Conservation (phyloP, 2,888 invertebrate genomes). For the Clitarchus hookeri region DNA sequence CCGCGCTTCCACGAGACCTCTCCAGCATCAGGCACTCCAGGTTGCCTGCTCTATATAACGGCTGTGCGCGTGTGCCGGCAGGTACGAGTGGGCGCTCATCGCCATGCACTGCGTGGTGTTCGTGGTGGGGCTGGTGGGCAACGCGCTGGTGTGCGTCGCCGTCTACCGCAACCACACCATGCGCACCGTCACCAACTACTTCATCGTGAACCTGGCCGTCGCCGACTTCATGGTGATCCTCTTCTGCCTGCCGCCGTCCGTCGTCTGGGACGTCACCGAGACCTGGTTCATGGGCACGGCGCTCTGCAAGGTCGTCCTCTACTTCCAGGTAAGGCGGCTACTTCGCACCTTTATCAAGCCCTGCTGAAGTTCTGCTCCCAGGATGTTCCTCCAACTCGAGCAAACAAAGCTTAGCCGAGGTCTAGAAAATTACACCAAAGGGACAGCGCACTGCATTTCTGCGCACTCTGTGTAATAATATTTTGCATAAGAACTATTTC, state of each 20-base stretch:
- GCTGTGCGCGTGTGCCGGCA: slow-evolving; percentile 46
- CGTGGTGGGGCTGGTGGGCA: slow-evolving; percentile 81
- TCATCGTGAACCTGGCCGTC: slow-evolving; percentile 87
- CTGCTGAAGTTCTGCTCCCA: too few relatives aligned
- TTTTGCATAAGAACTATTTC: too few relatives aligned
- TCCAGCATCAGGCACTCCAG: too few relatives aligned
- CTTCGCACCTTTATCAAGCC: too few relatives aligned
- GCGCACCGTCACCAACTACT: slow-evolving; percentile 93
- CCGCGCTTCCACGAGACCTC: too few relatives aligned
- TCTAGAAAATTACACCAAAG: too few relatives aligned
- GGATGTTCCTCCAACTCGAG: too few relatives aligned
- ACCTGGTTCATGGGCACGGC: slow-evolving; percentile 90
- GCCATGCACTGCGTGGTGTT: slow-evolving; percentile 78
- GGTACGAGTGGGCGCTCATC: slow-evolving; percentile 80
- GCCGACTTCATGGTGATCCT: slow-evolving; percentile 89
- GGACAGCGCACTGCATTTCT: too few relatives aligned
- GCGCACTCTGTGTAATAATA: too few relatives aligned
- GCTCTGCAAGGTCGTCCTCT: slow-evolving; percentile 86
- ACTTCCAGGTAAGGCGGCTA: slow-evolving; percentile 79
- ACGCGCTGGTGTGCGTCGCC: slow-evolving; percentile 85
- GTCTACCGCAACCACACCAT: slow-evolving; percentile 87
- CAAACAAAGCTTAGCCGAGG: too few relatives aligned
- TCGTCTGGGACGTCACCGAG: slow-evolving; percentile 87
- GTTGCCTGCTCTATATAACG: too few relatives aligned
- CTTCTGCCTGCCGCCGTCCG: slow-evolving; percentile 85